Evolutionary conservation across 2,113 vertebrate species (phyloP), one percentile per base, ranked within the genome.

Genomic region (Dipodomys merriami): DNA sequence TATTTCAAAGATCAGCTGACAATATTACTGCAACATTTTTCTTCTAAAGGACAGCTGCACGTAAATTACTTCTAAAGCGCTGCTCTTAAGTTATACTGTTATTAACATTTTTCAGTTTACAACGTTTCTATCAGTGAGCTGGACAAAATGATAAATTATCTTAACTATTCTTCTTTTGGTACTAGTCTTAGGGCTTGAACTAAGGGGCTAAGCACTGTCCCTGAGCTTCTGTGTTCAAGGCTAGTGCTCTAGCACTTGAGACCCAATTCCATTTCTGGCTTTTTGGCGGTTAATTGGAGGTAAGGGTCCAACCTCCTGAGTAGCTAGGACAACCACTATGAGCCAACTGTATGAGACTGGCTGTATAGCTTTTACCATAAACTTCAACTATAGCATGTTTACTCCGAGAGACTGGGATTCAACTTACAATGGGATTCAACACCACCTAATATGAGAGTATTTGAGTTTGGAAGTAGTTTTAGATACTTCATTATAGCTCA

Each of bases 1-100:
- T 82, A 88, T 68, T 91, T 88, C 39, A 76, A 90, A 78, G 44
- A 81, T 13, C 62, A 85, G 29, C 23, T 83, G 30, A 90, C 19
- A 1, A 73, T 22, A 78, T n/a, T 76, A 53, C 65, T 5, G 39
- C 35, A 39, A 73, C 27, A 62, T 0, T 39, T 86, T 80, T 27
- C 29, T n/a, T 93, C n/a, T 46, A n/a, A n/a, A 92, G 35, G 46
- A 49, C 68, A 85, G 62, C 33, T n/a, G 9, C 44, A 25, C 9
- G 35, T 2, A 18, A 5, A 1, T 27, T 39, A 60, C 4, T 77
- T 77, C 60, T 74, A 72, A 86, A 69, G 86, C 19, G 19, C 64
- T 83, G 23, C 7, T 19, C 60, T 60, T 35, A 44, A 79, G 30
- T 67, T 53, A 30, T 29, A 44, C 23, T 13, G 67, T 69, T 49